Conservation (phyloP, 2,113 vertebrate genomes). For the Artemisiospiza belli region DNA sequence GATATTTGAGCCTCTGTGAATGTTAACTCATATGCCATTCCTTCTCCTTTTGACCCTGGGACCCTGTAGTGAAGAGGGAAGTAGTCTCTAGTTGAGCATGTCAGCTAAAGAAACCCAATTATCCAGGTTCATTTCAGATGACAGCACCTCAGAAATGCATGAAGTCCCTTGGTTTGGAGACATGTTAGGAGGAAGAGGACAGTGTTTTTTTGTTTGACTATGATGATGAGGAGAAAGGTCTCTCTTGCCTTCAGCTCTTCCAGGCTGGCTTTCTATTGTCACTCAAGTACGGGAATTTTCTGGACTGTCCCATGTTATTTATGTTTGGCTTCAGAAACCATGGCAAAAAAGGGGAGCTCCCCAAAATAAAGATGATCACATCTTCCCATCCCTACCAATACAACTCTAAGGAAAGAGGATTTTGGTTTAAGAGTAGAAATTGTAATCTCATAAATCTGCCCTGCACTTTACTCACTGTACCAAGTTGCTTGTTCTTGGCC, state of each 20-base stretch:
- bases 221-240: neutral
- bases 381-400: neutral
- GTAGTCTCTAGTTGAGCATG: neutral
- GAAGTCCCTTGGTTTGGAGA: neutral
- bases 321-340: neutral
- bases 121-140: neutral
- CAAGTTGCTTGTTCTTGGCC: neutral
- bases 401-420: neutral
- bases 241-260: neutral
- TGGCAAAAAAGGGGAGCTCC: neutral
- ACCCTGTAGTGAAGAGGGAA: neutral
- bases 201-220: neutral
- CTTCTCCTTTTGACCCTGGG: neutral
- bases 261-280: neutral
- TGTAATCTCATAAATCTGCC: neutral
- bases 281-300: neutral
- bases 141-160: neutral
- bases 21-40: neutral
- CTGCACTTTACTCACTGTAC: neutral
- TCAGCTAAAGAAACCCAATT: neutral
- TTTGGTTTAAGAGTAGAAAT: neutral
- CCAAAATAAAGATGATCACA: neutral
- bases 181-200: neutral
- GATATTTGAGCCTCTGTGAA: constrained; percentile 25
- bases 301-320: neutral